A percentile compares a stretch with the other conserved stretches of the same genome.
phyloP scores from a whole-genome alignment of 2,888 invertebrate genomes.

The Dexiosoma caninum region DNA sequence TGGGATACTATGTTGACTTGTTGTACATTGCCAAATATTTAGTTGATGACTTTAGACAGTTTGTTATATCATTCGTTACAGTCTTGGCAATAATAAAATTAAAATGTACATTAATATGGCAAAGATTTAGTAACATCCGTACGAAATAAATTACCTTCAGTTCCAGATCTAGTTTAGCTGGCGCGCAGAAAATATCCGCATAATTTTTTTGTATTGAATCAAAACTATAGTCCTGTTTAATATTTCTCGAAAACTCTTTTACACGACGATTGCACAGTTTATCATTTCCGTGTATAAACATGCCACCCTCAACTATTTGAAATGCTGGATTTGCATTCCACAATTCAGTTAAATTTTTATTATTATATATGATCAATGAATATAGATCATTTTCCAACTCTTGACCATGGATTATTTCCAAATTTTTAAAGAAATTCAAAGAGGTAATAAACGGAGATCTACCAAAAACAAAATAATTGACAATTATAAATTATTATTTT shows the following conservation, averaged over 20 bases:
- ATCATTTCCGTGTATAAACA: slow-evolving; percentile 88
- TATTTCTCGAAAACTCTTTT: slow-evolving; percentile 79
- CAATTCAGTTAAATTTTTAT: slow-evolving; percentile 85
- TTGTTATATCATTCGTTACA: no score
- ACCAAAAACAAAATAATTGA: no score
- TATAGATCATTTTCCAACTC: slow-evolving; percentile 79
- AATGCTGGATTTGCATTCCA: slow-evolving; percentile 79
- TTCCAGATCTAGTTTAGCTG: slow-evolving; percentile 78
- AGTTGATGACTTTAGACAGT: no score
- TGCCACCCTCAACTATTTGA: slow-evolving; percentile 82
- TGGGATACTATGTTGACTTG: no score
- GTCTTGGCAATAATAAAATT: no score
- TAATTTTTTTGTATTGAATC: slow-evolving; percentile 84
- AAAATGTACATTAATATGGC: no score
- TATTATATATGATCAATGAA: slow-evolving; percentile 85
- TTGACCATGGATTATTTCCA: slow-evolving; percentile 84
- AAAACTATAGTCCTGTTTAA: slow-evolving; percentile 77
- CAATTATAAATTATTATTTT: background rate
- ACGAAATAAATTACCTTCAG: slow-evolving; percentile 74
- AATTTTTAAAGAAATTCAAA: slow-evolving; percentile 85
- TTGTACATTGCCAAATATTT: no score
- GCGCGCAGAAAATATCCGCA: slow-evolving; percentile 83
- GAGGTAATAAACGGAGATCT: slow-evolving; percentile 84
- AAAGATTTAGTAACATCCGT: no score
- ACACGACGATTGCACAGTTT: slow-evolving; percentile 86